Evolutionary conservation across 2,797 vertebrate species (phyloP).

Genomic region (Coilia nasus): DNA sequence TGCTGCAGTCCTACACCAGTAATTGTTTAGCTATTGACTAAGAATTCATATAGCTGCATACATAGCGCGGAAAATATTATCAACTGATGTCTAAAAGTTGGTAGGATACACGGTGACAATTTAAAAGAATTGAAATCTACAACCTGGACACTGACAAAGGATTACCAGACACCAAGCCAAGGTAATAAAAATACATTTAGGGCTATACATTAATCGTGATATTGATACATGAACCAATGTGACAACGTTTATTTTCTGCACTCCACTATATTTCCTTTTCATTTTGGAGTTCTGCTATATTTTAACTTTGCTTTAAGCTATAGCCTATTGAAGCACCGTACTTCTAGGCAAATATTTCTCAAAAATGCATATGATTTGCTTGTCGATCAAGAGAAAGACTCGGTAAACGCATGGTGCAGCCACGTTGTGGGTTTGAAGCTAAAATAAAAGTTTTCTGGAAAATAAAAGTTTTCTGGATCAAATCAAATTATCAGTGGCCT

Average conservation of each 20-base stretch:
- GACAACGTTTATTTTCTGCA: too few relatives aligned
- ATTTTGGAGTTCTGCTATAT: neutral
- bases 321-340: too few relatives aligned
- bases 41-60: neutral
- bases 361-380: too few relatives aligned
- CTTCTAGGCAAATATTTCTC: too few relatives aligned
- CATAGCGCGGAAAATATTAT: neutral
- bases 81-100: neutral
- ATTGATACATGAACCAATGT: neutral
- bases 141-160: neutral
- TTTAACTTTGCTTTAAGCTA: too few relatives aligned
- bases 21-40: neutral
- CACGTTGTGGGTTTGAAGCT: too few relatives aligned
- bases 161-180: neutral
- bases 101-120: neutral
- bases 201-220: neutral
- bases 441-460: neutral
- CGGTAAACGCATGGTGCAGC: too few relatives aligned
- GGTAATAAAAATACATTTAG: neutral
- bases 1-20: neutral
- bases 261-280: neutral
- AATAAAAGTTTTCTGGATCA: neutral
- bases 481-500: too few relatives aligned
- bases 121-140: neutral
- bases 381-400: too few relatives aligned